A percentile compares a stretch with the other conserved stretches of the same genome.
phyloP scores from a whole-genome alignment of 2,888 invertebrate genomes.

The Cheilosia grossa region DNA sequence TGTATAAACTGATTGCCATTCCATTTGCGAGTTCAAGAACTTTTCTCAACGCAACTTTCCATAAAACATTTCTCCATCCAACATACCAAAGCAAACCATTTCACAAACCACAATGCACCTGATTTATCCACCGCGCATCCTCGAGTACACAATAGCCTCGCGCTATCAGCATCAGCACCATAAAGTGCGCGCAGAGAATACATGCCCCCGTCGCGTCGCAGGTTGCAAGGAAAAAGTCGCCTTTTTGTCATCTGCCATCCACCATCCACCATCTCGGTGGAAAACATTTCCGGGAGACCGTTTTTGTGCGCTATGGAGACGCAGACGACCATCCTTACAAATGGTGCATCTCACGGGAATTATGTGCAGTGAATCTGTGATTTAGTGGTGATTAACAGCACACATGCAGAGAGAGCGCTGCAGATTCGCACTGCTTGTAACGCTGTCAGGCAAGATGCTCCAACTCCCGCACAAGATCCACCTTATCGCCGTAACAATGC shows the following conservation, averaged over 20 bases:
- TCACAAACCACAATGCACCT: slow-evolving; percentile 1
- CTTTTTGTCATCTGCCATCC: slow-evolving; percentile 64
- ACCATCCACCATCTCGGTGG: slow-evolving; percentile 44
- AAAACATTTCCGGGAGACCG: slow-evolving; percentile 66
- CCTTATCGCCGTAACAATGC: slow-evolving; percentile 68
- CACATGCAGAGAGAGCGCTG: slow-evolving; percentile 13
- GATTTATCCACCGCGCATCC: slow-evolving; percentile 53
- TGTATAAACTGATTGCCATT: no score
- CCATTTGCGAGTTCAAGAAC: no score
- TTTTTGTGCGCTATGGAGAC: slow-evolving; percentile 44
- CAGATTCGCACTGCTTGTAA: slow-evolving; percentile 6
- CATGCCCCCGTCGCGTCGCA: neutral
- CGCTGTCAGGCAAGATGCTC: slow-evolving; percentile 49
- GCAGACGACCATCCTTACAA: slow-evolving; percentile 46
- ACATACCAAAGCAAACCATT: neutral
- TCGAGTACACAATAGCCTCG: slow-evolving; percentile 50
- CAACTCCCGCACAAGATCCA: slow-evolving; percentile 66
- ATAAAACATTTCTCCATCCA: neutral
- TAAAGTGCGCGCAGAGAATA: neutral
- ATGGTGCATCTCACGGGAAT: slow-evolving; percentile 72
- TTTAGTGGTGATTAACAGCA: slow-evolving; percentile 73
- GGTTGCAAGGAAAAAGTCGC: slow-evolving; percentile 14
- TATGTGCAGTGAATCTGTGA: slow-evolving; percentile 71
- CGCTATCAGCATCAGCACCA: slow-evolving; percentile 33
- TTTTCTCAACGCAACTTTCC: no score